Evolutionary conservation across 2,797 vertebrate genomes (phyloP).

Genomic region (Halcyon smyrnensis): DNA sequence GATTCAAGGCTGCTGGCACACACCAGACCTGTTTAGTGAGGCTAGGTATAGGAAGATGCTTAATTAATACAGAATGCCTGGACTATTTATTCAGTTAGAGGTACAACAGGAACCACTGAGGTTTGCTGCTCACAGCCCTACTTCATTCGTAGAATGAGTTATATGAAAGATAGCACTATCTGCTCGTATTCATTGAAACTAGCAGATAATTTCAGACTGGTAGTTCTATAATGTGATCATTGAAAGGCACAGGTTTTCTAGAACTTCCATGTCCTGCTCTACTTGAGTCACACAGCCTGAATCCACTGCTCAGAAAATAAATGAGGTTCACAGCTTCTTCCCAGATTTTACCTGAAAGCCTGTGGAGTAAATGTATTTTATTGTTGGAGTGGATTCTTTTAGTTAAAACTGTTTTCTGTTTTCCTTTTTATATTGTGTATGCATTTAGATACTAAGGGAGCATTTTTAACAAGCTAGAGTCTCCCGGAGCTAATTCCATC

Average conservation of each 20-base stretch:
- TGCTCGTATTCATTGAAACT: background rate
- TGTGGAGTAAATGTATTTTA: background rate
- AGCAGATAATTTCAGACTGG: background rate
- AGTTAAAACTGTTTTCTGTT: background rate
- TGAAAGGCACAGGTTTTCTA: background rate
- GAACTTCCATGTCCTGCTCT: background rate
- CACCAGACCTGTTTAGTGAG: background rate
- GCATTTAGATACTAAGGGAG: background rate
- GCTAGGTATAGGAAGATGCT: background rate
- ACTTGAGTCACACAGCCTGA: background rate
- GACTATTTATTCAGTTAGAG: background rate
- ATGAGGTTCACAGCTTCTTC: background rate
- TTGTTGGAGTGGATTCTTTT: background rate
- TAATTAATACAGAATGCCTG: background rate
- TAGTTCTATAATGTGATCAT: background rate
- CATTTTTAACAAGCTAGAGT: constrained; percentile 22
- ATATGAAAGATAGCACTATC: background rate
- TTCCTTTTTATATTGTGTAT: background rate
- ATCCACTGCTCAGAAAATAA: background rate
- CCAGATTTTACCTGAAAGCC: background rate
- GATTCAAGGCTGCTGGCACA: background rate
- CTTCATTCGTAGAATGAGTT: rapidly evolving
- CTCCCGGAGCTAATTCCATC: constrained; percentile 49
- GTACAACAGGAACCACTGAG: background rate
- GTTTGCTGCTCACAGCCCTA: background rate